Conservation (phyloP, 2,797 vertebrate species). For the Arnoldichthys spilopterus region DNA sequence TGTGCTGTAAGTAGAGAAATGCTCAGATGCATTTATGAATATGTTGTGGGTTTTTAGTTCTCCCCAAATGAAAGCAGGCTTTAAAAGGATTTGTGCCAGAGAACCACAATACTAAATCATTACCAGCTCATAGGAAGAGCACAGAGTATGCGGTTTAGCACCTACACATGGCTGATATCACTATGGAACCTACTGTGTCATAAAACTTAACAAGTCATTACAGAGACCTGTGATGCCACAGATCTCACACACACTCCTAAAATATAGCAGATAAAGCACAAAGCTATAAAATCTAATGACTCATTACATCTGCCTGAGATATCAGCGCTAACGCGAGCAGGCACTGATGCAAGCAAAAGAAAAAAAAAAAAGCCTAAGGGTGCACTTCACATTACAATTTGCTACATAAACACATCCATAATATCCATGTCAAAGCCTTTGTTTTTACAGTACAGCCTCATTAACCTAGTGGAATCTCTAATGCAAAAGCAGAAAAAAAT, state of each 20-base stretch:
- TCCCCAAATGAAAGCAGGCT: background rate
- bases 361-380: constrained; percentile 20
- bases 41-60: background rate
- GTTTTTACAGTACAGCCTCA: background rate
- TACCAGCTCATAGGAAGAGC: constrained; percentile 5
- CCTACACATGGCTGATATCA: constrained; percentile 19
- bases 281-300: constrained; percentile 48
- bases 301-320: constrained; percentile 34
- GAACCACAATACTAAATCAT: constrained; percentile 15
- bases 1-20: background rate
- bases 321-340: constrained; percentile 10
- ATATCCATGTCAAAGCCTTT: background rate
- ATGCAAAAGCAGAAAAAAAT: background rate
- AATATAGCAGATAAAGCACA: constrained; percentile 21
- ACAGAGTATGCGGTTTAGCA: constrained; percentile 35
- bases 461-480: background rate
- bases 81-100: background rate
- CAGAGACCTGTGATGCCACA: constrained; percentile 31
- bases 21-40: background rate
- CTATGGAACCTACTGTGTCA: constrained; percentile 28
- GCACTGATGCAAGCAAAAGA: constrained; percentile 16
- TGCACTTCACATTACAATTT: constrained; percentile 13
- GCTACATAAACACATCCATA: constrained; percentile 15
- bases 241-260: constrained; percentile 31
- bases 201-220: constrained; percentile 55